These are phyloP conservation scores for Anastrepha ludens DNA, from an alignment of 1,140 invertebrate genomes.

Conservation along the genomic window DNA sequence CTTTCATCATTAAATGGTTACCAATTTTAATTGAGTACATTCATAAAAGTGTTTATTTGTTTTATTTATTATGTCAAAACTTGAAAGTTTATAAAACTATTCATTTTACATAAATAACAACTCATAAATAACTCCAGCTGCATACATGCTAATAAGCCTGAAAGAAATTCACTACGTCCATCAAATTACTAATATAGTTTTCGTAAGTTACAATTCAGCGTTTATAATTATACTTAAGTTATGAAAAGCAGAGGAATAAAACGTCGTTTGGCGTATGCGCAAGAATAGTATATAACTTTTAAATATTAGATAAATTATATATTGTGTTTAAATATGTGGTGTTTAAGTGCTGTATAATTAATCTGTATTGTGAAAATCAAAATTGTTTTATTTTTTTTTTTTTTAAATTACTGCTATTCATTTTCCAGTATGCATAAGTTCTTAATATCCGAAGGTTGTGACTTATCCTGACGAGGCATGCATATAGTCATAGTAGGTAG, in stretches of 20 bases:
- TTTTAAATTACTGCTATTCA: neutral
- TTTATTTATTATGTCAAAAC: too few species aligned
- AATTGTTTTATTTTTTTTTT: neutral
- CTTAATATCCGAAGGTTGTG: neutral
- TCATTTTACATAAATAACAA: too few species aligned
- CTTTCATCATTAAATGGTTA: too few species aligned
- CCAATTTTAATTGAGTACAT: too few species aligned
- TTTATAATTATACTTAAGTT: conserved; percentile 13
- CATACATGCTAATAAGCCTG: neutral
- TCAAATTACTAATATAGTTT: neutral
- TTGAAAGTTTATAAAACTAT: neutral
- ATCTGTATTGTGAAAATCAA: neutral
- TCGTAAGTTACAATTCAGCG: neutral
- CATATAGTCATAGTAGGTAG: neutral
- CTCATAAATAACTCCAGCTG: too few species aligned
- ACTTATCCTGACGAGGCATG: neutral
- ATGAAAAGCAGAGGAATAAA: neutral
- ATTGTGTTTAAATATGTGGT: neutral
- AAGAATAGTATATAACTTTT: neutral
- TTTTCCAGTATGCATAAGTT: neutral
- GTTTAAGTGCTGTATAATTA: neutral
- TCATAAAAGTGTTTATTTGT: too few species aligned
- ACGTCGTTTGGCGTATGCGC: neutral
- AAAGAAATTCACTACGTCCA: neutral
- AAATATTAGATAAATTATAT: neutral